Evolutionary conservation across 2,797 vertebrate species (phyloP).

Genomic region (Fistularia commersonii): DNA sequence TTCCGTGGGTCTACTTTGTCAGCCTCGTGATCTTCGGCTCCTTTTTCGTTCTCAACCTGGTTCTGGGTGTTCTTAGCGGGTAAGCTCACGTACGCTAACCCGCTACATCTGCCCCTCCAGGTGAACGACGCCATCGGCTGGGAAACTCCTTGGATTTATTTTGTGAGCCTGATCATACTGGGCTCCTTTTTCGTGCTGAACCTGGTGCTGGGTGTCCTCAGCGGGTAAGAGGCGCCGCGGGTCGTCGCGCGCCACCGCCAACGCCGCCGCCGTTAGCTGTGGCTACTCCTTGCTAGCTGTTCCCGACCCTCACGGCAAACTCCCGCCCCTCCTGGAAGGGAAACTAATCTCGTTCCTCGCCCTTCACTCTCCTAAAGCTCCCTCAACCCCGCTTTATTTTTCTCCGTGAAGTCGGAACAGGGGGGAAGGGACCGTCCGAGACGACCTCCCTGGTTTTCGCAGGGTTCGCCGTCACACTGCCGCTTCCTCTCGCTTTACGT

Average conservation of each 20-base stretch:
- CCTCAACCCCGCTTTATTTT: conserved; percentile 54
- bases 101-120: conserved; percentile 75
- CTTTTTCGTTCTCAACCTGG: conserved; percentile 99
- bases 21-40: conserved; percentile 99
- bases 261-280: no score
- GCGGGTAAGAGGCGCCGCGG: conserved; percentile 89
- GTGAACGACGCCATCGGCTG: conserved; percentile 96
- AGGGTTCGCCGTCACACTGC: no score
- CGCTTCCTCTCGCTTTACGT: conserved; percentile 25
- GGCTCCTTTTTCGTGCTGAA: conserved; percentile 99
- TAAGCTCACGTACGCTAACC: conserved; percentile 78
- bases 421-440: no score
- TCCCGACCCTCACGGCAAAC: conserved; percentile 30
- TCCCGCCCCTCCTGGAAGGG: conserved; percentile 55
- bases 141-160: conserved; percentile 96
- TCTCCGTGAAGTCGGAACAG: no score
- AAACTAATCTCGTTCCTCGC: conserved; percentile 76
- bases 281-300: conserved; percentile 38
- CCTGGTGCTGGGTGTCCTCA: conserved; percentile 98
- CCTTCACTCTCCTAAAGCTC: conserved; percentile 71
- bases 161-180: conserved; percentile 99
- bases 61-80: conserved; percentile 99
- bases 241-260: no score
- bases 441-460: neutral
- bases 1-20: conserved; percentile 99